A percentile compares a stretch with the other conserved stretches of the same genome.
phyloP scores from a whole-genome alignment of 2,113 vertebrate genomes.

The Rhineura floridana region DNA sequence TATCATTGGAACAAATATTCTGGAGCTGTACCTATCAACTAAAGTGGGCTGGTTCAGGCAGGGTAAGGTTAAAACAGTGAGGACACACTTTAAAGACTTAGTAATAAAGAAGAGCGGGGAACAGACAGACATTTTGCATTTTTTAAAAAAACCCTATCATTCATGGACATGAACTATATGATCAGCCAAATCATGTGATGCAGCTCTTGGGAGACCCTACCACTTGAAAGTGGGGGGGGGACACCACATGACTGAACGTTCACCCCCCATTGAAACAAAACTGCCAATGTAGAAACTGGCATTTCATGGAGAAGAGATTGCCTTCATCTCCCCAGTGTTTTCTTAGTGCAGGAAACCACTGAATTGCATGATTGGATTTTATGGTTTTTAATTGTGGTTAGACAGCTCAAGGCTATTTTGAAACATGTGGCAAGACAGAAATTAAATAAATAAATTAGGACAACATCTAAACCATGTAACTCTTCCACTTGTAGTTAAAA shows the following conservation, averaged over 20 bases:
- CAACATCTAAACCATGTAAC: neutral
- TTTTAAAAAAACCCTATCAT: neutral
- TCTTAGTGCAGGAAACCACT: neutral
- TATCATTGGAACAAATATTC: neutral
- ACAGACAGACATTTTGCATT: neutral
- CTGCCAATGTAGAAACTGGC: neutral
- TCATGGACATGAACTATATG: neutral
- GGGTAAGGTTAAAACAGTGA: neutral
- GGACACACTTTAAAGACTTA: neutral
- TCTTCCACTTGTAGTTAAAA: neutral
- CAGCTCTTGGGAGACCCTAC: neutral
- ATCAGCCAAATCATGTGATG: neutral
- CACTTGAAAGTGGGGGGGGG: neutral
- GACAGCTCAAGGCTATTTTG: no score
- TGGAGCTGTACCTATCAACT: neutral
- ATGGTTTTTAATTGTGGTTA: neutral
- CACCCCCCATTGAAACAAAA: neutral
- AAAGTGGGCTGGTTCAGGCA: neutral
- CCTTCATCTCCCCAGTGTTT: neutral
- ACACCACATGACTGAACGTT: neutral
- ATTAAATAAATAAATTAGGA: no score
- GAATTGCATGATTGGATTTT: neutral
- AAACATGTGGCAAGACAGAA: no score
- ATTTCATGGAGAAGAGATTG: neutral
- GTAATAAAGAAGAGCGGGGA: neutral